Percentiles rank a stretch among this genome's conserved stretches.
phyloP scores from a whole-genome alignment of 2,113 vertebrate species.

The Elephantulus edwardii region DNA sequence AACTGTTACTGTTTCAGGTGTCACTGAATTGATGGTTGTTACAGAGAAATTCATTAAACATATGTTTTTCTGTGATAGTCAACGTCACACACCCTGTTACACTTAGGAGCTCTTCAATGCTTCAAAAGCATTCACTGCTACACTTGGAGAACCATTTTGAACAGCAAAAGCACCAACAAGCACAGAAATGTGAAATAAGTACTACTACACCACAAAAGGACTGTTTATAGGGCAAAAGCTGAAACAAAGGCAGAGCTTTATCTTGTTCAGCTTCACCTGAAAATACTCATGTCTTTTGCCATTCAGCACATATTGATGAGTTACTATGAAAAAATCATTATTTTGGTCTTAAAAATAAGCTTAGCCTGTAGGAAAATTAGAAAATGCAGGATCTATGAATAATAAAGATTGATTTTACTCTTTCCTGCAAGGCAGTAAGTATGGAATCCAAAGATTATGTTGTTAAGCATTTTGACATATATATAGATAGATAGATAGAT shows the following conservation, averaged over 20 bases:
- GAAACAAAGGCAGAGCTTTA: not conserved
- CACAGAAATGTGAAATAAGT: not conserved
- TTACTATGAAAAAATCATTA: not conserved
- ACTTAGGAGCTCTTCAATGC: not conserved
- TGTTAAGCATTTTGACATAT: too few species aligned
- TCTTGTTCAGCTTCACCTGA: not conserved
- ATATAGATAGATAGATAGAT: too few species aligned
- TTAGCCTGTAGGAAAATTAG: not conserved
- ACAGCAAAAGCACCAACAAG: not conserved
- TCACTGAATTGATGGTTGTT: not conserved
- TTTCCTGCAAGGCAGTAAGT: not conserved
- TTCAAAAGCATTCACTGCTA: not conserved
- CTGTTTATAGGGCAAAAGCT: not conserved
- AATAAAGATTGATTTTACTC: not conserved
- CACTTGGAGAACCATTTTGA: not conserved
- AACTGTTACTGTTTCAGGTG: not conserved
- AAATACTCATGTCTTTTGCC: not conserved
- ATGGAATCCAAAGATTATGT: not conserved
- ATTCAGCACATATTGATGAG: not conserved
- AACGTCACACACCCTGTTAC: not conserved
- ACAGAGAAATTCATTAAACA: not conserved
- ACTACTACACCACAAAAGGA: not conserved
- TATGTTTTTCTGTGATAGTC: not conserved
- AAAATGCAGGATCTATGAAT: not conserved
- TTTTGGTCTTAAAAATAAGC: not conserved